These are phyloP conservation scores for Muschampia plurimacula DNA, from an alignment of 2,888 invertebrate species.

Conservation along the genomic window DNA sequence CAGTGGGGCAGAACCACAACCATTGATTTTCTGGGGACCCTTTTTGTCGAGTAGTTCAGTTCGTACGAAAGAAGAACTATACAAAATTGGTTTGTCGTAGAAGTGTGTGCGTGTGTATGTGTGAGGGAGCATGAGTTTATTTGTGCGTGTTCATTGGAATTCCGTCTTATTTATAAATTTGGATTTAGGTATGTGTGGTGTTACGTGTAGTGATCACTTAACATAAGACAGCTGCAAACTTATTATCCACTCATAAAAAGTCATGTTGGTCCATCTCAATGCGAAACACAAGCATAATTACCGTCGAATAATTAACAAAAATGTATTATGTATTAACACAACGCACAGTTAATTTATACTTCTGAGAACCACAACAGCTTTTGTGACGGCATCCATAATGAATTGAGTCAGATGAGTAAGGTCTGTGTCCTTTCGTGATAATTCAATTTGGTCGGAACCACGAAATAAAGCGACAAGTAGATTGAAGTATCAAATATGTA, in stretches of 20 bases:
- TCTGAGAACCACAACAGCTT: background rate
- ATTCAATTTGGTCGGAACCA: background rate
- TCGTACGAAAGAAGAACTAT: too few species aligned
- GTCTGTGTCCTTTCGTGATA: background rate
- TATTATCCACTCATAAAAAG: background rate
- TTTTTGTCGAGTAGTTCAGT: too few species aligned
- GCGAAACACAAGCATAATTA: background rate
- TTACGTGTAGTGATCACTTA: too few species aligned
- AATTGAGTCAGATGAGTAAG: constrained; percentile 2
- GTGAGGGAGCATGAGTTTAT: too few species aligned
- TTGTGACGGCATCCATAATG: constrained; percentile 3
- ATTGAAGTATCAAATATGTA: too few species aligned
- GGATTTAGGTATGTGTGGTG: too few species aligned
- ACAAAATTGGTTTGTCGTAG: too few species aligned
- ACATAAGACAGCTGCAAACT: background rate
- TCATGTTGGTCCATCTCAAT: background rate
- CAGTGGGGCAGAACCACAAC: too few species aligned
- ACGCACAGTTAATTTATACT: constrained; percentile 6
- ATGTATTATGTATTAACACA: background rate
- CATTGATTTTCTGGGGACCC: too few species aligned
- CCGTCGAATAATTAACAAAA: background rate
- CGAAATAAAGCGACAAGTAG: background rate
- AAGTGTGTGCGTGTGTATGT: too few species aligned
- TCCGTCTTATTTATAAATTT: too few species aligned
- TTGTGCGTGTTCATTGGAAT: too few species aligned